Base-by-base conservation (phyloP, 37 sponge, comb jelly and placozoan species). In the Haliclona indistincta region DNA sequence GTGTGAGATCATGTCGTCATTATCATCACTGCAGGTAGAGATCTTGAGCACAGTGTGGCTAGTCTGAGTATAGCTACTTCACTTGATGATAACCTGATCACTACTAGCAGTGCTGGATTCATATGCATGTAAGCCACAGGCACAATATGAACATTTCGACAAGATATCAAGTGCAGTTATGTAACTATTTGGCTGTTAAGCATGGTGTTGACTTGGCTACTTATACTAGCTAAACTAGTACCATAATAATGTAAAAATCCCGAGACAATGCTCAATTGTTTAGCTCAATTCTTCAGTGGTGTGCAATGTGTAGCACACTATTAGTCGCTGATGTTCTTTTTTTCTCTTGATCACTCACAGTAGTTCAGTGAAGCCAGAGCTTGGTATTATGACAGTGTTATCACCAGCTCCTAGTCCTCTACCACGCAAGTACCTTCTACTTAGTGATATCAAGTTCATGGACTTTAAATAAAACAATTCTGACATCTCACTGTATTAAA, bases 351-450 rank as follows among this genome's bases (percentile, higher is more conserved):
- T 44, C 68, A 32, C 43, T 17, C 74, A 51, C 74, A 89, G 90
- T 17, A 91, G 73, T 41, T 82, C 71, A 35, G 92, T 97, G 1
- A 78, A 88, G 44, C 58, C 75, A 71, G 93, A 94, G 68, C 78
- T 62, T 8, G 37, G 74, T n/a, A 56, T 58, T 38, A n/a, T 97
- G 52, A 91, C 88, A 1, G 82, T 94, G 29, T 77, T 97, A 20
- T 87, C 98, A 22, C 98, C 98, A 23, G 87, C 93, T 43, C 89
- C 87, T 13, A 29, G 78, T 17, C 95, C 98, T 32, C 88, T 97
- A n/a, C 95, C 98, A 37, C 72, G 93, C 37, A 88, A 80, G 40
- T 69, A 82, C 43, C 68, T 91, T 7, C 76, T 97, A 0, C 28
- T 82, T 44, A 88, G 84, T 66, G 89, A 93, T 22, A 64, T 94